phyloP scores from a whole-genome alignment of 2,888 invertebrate genomes.

The Epistrophe grossulariae region DNA sequence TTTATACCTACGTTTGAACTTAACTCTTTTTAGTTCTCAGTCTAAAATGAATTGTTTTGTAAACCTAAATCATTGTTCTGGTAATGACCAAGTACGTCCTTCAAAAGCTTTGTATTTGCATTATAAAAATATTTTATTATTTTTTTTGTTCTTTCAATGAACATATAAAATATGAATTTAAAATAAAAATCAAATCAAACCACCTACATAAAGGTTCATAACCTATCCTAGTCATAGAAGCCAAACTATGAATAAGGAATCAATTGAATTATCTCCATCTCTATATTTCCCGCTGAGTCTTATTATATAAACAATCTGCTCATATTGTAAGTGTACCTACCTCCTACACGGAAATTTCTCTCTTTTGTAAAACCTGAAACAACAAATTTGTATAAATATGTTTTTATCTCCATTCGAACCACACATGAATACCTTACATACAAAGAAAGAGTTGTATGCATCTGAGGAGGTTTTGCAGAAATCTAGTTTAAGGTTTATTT shows the following conservation, averaged over 20 bases:
- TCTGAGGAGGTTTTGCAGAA: conserved; percentile 15
- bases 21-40: no score
- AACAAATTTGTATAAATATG: conserved; percentile 1
- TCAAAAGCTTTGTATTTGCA: no score
- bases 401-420: background rate
- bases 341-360: conserved; percentile 8
- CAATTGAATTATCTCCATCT: conserved; percentile 39
- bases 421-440: background rate
- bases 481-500: conserved; percentile 49
- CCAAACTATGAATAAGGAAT: conserved; percentile 1
- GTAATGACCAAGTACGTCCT: no score
- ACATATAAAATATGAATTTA: background rate
- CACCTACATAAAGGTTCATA: background rate
- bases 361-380: background rate
- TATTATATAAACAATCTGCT: background rate
- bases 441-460: background rate
- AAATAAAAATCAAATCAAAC: background rate
- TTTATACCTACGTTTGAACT: no score
- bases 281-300: conserved; percentile 12
- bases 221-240: background rate
- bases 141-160: background rate
- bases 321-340: background rate
- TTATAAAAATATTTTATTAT: background rate
- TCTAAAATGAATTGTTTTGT: no score
- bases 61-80: no score